Conservation (phyloP, 2,797 vertebrate genomes). For the Echeneis naucrates region DNA sequence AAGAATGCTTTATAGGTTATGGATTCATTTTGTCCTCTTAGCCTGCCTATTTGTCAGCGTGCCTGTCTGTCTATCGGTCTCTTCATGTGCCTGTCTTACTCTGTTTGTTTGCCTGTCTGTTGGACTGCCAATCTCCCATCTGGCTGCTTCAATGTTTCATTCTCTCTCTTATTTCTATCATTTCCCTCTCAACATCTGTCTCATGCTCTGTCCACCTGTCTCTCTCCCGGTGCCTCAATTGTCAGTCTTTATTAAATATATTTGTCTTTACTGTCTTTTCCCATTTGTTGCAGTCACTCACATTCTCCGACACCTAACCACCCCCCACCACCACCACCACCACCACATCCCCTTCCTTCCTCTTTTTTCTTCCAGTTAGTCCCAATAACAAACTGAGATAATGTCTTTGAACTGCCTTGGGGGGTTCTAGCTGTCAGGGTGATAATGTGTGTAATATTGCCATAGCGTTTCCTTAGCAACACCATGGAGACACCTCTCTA, state of each 20-base stretch:
- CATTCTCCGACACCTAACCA: slow-evolving; percentile 31
- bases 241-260: slow-evolving; percentile 43
- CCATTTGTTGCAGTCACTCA: slow-evolving; percentile 44
- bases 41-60: slow-evolving; percentile 62
- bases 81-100: too few species aligned
- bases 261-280: slow-evolving; percentile 50
- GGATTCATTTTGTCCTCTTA: slow-evolving; percentile 71
- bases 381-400: slow-evolving; percentile 54
- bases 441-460: slow-evolving; percentile 74
- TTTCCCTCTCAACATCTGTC: slow-evolving; percentile 46
- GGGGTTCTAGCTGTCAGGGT: slow-evolving; percentile 49
- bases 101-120: slow-evolving; percentile 53
- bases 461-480: slow-evolving; percentile 71
- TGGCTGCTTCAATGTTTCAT: slow-evolving; percentile 30
- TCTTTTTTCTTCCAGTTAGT: slow-evolving; percentile 25
- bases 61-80: slow-evolving; percentile 54
- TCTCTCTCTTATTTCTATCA: slow-evolving; percentile 31
- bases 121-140: slow-evolving; percentile 57
- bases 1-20: slow-evolving; percentile 59
- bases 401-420: slow-evolving; percentile 58
- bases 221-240: slow-evolving; percentile 38
- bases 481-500: slow-evolving; percentile 55
- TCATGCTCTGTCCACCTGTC: slow-evolving; percentile 40
- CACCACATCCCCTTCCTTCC: neutral
- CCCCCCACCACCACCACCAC: neutral